Evolutionary conservation across 1,140 invertebrate species (phyloP), one percentile per base, ranked within the genome.

Genomic region (Bombus waltoni): DNA sequence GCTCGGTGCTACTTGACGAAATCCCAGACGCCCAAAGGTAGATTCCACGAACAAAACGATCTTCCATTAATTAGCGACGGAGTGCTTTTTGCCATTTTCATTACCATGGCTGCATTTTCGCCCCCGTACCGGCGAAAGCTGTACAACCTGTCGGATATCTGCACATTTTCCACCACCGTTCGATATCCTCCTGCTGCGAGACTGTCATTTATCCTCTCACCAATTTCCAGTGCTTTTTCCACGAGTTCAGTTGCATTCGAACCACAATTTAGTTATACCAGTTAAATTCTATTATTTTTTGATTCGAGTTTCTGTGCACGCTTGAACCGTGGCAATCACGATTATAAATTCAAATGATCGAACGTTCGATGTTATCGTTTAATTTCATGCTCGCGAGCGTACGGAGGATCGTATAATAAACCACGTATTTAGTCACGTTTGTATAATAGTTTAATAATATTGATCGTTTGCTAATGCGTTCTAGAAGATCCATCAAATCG

Each of bases 41-140:
- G 81, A 80, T 75, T 87, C 47, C 85, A 59, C 40, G 78, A 82
- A 89, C 81, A 84, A 85, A 90, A 90, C 89, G 88, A 90, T 87
- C 89, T 87, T 90, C 71, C 79, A 87, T 90, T 90, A 90, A 90
- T 90, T 90, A 89, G 86, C 88, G 59, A 25, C 32, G 35, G 78
- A 90, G 86, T 90, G 89, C 86, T 90, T 90, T 90, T 85, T 89
- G 89, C 85, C 86, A 87, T 90, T 90, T 90, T 89, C 88, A 90
- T 90, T 90, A 87, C 62, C 81, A 72, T 68, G 78, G 80, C 65
- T 77, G 87, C 70, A 78, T 85, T 87, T 79, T 77, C 72, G 77
- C 66, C 66, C 73, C 66, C 65, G 66, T 79, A 85, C 59, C 44
- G 42, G 70, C 53, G 53, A 85, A 83, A 85, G 87, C 75, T 76